These are phyloP conservation scores for Pogonocichla stellata DNA, from an alignment of 2,113 vertebrate genomes.

Conservation along the genomic window DNA sequence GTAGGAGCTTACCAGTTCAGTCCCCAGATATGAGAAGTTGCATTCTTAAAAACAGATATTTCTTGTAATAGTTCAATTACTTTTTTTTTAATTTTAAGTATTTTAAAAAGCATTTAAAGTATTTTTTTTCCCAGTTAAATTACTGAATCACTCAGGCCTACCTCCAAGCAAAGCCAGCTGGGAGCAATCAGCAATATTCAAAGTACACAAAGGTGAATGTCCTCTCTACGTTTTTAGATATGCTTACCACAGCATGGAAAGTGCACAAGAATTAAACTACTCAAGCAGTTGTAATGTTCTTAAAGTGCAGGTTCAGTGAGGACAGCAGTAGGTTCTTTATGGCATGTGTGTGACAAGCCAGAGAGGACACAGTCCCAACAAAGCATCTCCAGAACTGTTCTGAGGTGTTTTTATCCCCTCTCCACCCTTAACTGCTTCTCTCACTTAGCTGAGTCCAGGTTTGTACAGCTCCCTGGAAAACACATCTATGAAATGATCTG, in stretches of 20 bases:
- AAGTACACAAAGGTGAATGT: background rate
- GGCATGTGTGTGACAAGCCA: background rate
- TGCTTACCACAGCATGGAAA: background rate
- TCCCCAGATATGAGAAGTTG: background rate
- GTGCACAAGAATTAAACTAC: background rate
- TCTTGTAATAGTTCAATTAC: background rate
- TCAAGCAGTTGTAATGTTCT: background rate
- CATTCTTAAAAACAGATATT: background rate
- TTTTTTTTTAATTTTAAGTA: background rate
- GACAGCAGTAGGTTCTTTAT: background rate
- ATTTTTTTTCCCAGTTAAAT: background rate
- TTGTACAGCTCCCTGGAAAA: background rate
- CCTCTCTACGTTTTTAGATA: background rate
- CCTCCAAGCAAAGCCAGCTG: background rate
- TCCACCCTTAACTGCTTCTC: background rate
- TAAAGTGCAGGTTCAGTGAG: background rate
- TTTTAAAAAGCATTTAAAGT: background rate
- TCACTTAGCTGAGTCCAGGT: background rate
- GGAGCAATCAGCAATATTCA: background rate
- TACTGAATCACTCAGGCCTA: background rate
- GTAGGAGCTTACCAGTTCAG: background rate
- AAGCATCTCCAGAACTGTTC: background rate
- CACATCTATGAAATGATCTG: background rate
- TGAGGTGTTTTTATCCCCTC: background rate
- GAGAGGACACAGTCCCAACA: background rate